Percentiles rank a stretch among this genome's conserved stretches.
Conservation (phyloP, 2,113 vertebrate species). For the Raphicerus campestris region DNA sequence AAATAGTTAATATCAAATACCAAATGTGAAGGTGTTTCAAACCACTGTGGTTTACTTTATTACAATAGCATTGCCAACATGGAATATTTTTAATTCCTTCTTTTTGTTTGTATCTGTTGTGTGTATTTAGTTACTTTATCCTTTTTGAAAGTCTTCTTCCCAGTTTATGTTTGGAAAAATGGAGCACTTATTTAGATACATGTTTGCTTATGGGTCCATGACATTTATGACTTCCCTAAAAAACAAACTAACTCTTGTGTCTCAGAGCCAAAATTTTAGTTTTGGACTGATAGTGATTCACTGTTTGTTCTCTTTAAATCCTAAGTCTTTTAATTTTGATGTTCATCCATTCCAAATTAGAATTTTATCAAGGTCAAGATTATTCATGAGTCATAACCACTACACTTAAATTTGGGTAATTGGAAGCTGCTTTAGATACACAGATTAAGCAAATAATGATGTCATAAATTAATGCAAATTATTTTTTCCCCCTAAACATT, state of each 20-base stretch:
- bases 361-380: slow-evolving; percentile 53
- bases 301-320: slow-evolving; percentile 45
- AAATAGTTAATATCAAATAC: slow-evolving; percentile 40
- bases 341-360: slow-evolving; percentile 20
- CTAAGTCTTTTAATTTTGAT: slow-evolving; percentile 50
- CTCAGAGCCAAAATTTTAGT: slow-evolving; percentile 42
- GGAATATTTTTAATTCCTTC: slow-evolving; percentile 61
- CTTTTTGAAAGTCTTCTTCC: slow-evolving; percentile 46
- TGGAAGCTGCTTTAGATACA: background rate
- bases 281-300: slow-evolving; percentile 64
- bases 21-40: slow-evolving; percentile 30
- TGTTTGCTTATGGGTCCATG: slow-evolving; percentile 51
- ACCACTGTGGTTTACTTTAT: slow-evolving; percentile 24
- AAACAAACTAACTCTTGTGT: slow-evolving; percentile 65
- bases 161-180: slow-evolving; percentile 65
- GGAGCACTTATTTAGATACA: slow-evolving; percentile 45
- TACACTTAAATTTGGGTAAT: slow-evolving; percentile 18
- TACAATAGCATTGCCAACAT: slow-evolving; percentile 13
- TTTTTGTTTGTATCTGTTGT: slow-evolving; percentile 52
- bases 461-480: background rate
- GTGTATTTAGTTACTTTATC: slow-evolving; percentile 54
- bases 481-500: too few species aligned
- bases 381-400: slow-evolving; percentile 36
- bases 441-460: slow-evolving; percentile 20
- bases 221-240: slow-evolving; percentile 63